These are phyloP conservation scores for Micrasema longulum DNA, from an alignment of 1,140 invertebrate genomes.

Conservation along the genomic window DNA sequence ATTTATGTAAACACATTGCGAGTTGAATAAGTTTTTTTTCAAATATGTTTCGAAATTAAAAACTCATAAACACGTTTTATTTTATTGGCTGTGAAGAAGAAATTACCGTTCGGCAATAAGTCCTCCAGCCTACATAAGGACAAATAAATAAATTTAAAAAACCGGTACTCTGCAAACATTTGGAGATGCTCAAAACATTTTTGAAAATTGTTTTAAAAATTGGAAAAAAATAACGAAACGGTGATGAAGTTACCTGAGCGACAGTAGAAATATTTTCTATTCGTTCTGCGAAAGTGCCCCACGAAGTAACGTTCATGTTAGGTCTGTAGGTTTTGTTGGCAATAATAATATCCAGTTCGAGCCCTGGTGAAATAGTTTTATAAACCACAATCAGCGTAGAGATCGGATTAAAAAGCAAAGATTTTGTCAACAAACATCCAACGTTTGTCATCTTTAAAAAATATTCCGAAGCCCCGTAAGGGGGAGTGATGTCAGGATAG, in stretches of 20 bases:
- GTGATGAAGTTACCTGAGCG: constrained; percentile 16
- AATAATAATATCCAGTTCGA: constrained; percentile 1
- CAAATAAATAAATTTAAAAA: too few species aligned
- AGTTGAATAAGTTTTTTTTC: too few species aligned
- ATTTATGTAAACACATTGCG: too few species aligned
- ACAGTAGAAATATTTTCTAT: neutral
- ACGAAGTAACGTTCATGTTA: neutral
- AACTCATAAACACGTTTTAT: too few species aligned
- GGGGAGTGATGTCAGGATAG: neutral
- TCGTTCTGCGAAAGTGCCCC: neutral
- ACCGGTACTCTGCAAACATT: too few species aligned
- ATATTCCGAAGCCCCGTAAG: neutral
- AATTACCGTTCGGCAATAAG: too few species aligned
- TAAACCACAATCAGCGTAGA: neutral
- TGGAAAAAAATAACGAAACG: too few species aligned
- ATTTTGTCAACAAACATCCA: neutral
- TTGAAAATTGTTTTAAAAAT: too few species aligned
- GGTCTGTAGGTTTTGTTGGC: neutral
- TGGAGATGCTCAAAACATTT: too few species aligned
- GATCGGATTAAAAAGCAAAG: neutral
- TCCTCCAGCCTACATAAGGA: too few species aligned
- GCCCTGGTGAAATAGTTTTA: neutral
- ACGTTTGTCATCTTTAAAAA: neutral
- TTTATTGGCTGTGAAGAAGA: too few species aligned
- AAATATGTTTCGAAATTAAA: too few species aligned